Base-by-base conservation (phyloP, 2,113 vertebrate species). In the Myiopsitta monachus region DNA sequence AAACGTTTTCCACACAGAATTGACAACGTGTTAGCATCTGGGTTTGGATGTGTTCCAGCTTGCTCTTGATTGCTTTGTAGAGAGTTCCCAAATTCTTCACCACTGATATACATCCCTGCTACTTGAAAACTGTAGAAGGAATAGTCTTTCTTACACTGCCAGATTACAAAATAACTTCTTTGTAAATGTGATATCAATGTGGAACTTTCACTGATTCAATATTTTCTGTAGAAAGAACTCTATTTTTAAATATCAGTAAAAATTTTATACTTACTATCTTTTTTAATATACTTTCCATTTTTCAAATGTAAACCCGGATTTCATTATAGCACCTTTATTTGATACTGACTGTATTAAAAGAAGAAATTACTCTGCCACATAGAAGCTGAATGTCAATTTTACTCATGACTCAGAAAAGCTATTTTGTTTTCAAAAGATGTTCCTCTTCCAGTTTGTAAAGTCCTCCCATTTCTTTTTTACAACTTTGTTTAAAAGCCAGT, bases 361-460 rank as follows among this genome's bases (percentile, higher is more conserved):
- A 75, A 22, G 0, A 44, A 49, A 68, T 4, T 14, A 8, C 5
- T 52, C 66, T 46, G 41, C 43, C 67, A 23, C 8, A 59, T 0
- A 27, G 11, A 59, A 75, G 22, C 33, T 73, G 23, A 64, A 92
- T 61, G 19, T 12, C 33, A 49, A 6, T 75, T 49, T 41, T 17
- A 67, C 9, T 78, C 21, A 8, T 13, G 59, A 64, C 47, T 92
- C 47, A 51, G 23, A 80, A 39, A 6, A 55, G 18, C 28, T 79
- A 19, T 16, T 59, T 44, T 73, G 4, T 69, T 86, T 73, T 39
- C 57, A 83, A 90, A 83, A 51, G 12, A 61, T 0, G 3, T 33
- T 76, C 21, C 7, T 51, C 39, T 21, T 80, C 16, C 15, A 57
- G 30, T 63, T 85, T 49, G 15, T 68, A 21, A 41, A 63, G 16